Evolutionary conservation across 2,797 vertebrate species (phyloP).

Genomic region (Leptodactylus fallax): DNA sequence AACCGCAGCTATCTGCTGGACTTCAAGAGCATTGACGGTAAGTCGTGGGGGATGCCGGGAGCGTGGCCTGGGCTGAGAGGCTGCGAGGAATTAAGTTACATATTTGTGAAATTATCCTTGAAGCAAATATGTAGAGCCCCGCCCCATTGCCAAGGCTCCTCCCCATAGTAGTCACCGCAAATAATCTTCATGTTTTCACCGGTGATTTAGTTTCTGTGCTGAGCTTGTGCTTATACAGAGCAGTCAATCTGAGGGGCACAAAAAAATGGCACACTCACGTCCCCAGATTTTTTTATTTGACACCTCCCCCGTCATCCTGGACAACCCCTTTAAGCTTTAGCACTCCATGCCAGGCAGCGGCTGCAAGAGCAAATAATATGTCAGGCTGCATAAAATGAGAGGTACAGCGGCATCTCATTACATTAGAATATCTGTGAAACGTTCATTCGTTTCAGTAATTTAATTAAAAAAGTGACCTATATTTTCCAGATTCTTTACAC

Average conservation of each 20-base stretch:
- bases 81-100: too few relatives aligned
- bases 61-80: too few relatives aligned
- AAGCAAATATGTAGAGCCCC: background rate
- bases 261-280: too few relatives aligned
- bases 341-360: background rate
- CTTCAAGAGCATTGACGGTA: constrained; percentile 98
- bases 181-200: background rate
- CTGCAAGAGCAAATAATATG: background rate
- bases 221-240: background rate
- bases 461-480: too few relatives aligned
- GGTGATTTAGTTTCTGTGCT: background rate
- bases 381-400: too few relatives aligned
- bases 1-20: constrained; percentile 96
- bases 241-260: background rate
- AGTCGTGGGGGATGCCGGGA: constrained; percentile 51
- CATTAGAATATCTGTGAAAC: too few relatives aligned
- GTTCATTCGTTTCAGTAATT: too few relatives aligned
- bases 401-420: too few relatives aligned
- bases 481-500: too few relatives aligned
- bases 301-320: too few relatives aligned
- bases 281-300: too few relatives aligned
- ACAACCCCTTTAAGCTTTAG: background rate
- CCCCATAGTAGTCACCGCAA: background rate
- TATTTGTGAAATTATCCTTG: background rate
- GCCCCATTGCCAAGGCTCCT: background rate